These are phyloP conservation scores for Athene noctua DNA, from an alignment of 2,113 vertebrate genomes.

Conservation along the genomic window DNA sequence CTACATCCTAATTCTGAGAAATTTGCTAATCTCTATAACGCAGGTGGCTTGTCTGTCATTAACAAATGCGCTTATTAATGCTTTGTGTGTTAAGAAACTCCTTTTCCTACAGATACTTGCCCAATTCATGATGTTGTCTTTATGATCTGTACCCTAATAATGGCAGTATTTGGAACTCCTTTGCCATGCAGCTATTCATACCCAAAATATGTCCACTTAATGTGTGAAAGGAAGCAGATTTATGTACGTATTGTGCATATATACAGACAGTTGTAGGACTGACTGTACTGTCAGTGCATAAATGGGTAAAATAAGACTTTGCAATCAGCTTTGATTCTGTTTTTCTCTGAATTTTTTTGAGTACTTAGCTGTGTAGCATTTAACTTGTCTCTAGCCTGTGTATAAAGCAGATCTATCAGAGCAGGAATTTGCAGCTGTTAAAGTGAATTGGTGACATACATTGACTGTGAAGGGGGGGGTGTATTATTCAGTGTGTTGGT, in stretches of 20 bases:
- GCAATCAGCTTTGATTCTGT: not conserved
- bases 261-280: not conserved
- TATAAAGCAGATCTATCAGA: not conserved
- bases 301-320: not conserved
- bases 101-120: not conserved
- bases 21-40: rapidly evolving
- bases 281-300: not conserved
- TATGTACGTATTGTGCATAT: not conserved
- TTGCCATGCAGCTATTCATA: not conserved
- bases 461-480: not conserved
- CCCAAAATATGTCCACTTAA: not conserved
- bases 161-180: not conserved
- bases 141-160: not conserved
- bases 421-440: not conserved
- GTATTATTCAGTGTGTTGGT: not conserved
- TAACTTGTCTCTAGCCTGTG: not conserved
- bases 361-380: not conserved
- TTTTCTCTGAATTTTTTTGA: not conserved
- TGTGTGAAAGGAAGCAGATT: not conserved
- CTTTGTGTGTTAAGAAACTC: not conserved
- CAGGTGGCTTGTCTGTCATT: not conserved
- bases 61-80: not conserved
- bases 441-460: not conserved
- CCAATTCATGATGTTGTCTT: not conserved
- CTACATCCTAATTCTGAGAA: not conserved